Conservation (phyloP, 2,113 vertebrate genomes). For the Pitta sordida region DNA sequence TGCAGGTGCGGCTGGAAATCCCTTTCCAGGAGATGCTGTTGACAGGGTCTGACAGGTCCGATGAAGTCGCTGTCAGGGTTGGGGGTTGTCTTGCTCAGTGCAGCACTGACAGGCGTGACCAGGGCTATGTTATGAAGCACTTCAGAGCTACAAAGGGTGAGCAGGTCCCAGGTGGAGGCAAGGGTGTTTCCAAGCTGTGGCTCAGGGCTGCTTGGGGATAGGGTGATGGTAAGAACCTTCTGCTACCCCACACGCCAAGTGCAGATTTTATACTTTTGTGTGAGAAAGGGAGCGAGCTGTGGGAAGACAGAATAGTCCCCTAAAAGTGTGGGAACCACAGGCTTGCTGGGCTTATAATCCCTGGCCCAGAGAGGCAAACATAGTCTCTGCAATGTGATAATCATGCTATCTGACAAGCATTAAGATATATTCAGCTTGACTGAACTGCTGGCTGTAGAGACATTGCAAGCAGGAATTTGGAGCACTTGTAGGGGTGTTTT, state of each 20-base stretch:
- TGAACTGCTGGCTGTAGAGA: not conserved
- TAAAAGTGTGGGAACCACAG: not conserved
- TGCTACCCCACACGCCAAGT: not conserved
- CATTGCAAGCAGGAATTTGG: not conserved
- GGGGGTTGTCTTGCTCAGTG: not conserved
- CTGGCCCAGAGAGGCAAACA: not conserved
- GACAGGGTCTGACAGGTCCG: accelerated
- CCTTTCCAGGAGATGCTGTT: not conserved
- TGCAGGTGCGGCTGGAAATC: not conserved
- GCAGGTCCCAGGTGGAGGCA: not conserved
- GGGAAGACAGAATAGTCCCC: not conserved
- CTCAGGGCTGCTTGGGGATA: not conserved
- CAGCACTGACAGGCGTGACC: accelerated
- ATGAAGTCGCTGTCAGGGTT: accelerated
- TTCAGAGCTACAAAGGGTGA: not conserved
- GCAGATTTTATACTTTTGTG: not conserved
- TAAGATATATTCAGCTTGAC: not conserved
- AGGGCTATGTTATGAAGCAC: not conserved
- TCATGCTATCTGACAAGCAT: not conserved
- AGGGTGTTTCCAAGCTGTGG: not conserved
- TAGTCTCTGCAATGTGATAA: not conserved
- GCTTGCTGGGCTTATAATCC: not conserved
- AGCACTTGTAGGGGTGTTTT: not conserved
- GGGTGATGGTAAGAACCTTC: not conserved
- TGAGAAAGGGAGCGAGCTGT: not conserved